Evolutionary conservation across 2,888 invertebrate species (phyloP), one percentile per base, ranked within the genome.

Genomic region (Habrosyne pyritoides): DNA sequence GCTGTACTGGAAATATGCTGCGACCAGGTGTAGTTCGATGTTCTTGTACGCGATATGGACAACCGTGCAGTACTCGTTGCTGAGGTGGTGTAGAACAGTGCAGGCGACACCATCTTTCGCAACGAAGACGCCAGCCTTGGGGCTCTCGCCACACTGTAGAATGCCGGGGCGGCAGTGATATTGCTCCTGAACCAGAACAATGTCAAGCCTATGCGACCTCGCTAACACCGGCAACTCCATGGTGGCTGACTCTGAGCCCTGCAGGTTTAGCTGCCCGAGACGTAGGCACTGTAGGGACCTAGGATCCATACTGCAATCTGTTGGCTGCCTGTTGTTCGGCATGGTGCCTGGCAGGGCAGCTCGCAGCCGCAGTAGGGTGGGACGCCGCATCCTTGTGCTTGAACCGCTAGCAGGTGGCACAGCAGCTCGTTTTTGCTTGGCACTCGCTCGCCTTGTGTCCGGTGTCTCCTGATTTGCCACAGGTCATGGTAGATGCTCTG

Each of bases 361-460:
- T 47, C 0, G 49, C 0, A 0, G 69, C 52, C 0, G 61, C 62
- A 0, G 74, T 75, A 0, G 21, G 2, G 55, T 75, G 75, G 0
- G 30, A 5, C 0, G 2, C 7, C 0, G 65, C 54, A 0, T 56
- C 65, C 2, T 51, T 52, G 0, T 58, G 42, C 0, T 57, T 56
- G 8, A 75, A 66, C 0, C 57, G 49, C 2, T 50, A 53, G 54
- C 77, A 75, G 0, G 76, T 78, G 0, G 77, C 73, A 42, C 77
- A 75, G 2, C 28, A 47, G 0, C 2, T 0, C 0, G 2, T 4
- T 0, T 0, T 5, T 0, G 60, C 8, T 36, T 53, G 47, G 55
- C 76, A 77, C 0, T 55, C 63, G 0, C 21, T 30, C 0, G 21
- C 1, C 0, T 50, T 33, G 47, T 76, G 75, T 0, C 75, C 74